Percentiles rank a stretch among this genome's conserved stretches.
These are phyloP conservation scores for Bagarius yarrelli DNA, from an alignment of 2,113 vertebrate species.

Conservation along the genomic window DNA sequence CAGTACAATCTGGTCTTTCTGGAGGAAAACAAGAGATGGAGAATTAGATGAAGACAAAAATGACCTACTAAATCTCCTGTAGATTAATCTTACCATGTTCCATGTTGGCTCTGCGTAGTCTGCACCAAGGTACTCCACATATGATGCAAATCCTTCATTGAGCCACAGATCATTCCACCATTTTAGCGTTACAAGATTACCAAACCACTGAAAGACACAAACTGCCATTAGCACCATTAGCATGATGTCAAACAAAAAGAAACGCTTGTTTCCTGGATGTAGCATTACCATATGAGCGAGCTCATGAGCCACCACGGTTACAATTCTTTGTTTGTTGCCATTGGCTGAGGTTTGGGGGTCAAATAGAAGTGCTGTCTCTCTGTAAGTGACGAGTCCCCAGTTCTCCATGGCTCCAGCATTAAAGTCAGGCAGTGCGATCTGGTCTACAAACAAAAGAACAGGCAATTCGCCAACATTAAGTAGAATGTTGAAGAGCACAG, in stretches of 20 bases:
- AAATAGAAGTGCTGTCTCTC: conserved; percentile 83
- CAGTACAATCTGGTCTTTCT: conserved; percentile 84
- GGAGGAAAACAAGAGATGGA: conserved; percentile 31
- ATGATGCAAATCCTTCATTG: conserved; percentile 93
- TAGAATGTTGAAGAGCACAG: neutral
- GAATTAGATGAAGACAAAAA: neutral
- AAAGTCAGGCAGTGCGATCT: conserved; percentile 90
- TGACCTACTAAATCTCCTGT: neutral
- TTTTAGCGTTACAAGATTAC: conserved; percentile 87
- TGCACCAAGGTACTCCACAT: conserved; percentile 86
- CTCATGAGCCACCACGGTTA: conserved; percentile 82
- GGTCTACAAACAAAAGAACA: conserved; percentile 72
- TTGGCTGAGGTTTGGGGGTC: conserved; percentile 72
- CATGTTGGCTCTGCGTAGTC: conserved; percentile 73
- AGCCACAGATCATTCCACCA: conserved; percentile 98
- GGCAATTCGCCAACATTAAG: neutral
- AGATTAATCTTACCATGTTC: conserved; percentile 75
- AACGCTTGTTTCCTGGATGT: neutral
- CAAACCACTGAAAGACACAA: conserved; percentile 84
- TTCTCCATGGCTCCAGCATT: conserved; percentile 94
- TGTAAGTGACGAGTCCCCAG: conserved; percentile 95
- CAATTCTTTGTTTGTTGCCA: conserved; percentile 83
- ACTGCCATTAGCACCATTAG: conserved; percentile 8
- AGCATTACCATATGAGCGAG: conserved; percentile 87
- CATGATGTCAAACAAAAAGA: neutral